These are phyloP conservation scores for Blastobasis adustella DNA, from an alignment of 2,888 invertebrate genomes.

Conservation along the genomic window DNA sequence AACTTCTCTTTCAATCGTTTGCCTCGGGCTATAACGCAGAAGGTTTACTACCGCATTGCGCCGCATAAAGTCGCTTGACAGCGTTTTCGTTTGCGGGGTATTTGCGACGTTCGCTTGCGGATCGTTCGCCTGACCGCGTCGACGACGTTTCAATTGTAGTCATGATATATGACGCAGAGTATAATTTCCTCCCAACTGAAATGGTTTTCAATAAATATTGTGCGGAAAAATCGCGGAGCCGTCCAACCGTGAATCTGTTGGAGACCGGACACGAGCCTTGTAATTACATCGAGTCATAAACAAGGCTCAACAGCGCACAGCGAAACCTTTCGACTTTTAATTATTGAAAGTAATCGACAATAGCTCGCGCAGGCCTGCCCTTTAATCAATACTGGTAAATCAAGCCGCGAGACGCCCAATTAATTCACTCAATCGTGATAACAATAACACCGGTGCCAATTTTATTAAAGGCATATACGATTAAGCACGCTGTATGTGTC, in stretches of 20 bases:
- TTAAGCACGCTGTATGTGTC: too few relatives aligned
- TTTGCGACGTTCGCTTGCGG: too few relatives aligned
- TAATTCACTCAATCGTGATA: conserved; percentile 18
- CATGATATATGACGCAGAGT: too few relatives aligned
- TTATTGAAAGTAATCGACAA: conserved; percentile 46
- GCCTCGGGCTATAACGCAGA: conserved; percentile 31
- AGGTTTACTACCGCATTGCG: conserved; percentile 49
- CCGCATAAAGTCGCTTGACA: conserved; percentile 20
- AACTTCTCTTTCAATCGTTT: conserved; percentile 37
- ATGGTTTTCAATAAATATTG: conserved; percentile 3
- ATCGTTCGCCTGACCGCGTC: too few relatives aligned
- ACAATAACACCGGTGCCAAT: conserved; percentile 7
- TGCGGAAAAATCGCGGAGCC: conserved; percentile 30
- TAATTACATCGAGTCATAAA: conserved; percentile 51
- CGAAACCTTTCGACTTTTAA: conserved; percentile 58
- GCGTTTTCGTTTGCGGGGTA: too few relatives aligned
- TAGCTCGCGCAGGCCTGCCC: conserved; percentile 31
- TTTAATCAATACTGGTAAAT: conserved; percentile 55
- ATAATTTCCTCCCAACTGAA: background rate
- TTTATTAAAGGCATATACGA: too few relatives aligned
- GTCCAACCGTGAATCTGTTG: conserved; percentile 39
- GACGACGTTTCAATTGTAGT: too few relatives aligned
- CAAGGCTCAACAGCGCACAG: conserved; percentile 34
- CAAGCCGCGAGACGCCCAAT: conserved; percentile 27
- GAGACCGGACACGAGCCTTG: conserved; percentile 28